Percentiles rank a stretch among this genome's conserved stretches.
Evolutionary conservation across 2,888 invertebrate genomes (phyloP).

Genomic region (Aphidoletes aphidimyza): DNA sequence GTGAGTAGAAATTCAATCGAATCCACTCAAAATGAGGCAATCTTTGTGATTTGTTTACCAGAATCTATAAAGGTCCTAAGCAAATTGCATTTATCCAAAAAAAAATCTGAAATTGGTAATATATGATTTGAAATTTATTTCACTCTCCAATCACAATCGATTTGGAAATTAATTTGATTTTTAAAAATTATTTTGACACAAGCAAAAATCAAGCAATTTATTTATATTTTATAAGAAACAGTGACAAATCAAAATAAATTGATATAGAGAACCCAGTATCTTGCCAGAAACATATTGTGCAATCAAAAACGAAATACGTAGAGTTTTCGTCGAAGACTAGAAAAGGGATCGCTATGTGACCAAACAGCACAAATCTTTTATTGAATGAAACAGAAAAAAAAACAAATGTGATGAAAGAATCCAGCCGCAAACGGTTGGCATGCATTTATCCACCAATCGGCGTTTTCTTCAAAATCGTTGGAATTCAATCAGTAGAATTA

Average conservation of each 20-base stretch:
- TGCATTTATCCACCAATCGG: neutral
- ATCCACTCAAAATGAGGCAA: too few relatives aligned
- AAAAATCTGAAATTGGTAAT: neutral
- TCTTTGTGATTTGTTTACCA: too few relatives aligned
- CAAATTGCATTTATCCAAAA: neutral
- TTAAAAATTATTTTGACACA: neutral
- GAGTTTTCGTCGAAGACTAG: neutral
- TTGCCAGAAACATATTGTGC: neutral
- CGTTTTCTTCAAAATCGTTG: constrained; percentile 1
- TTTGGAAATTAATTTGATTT: neutral
- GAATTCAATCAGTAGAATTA: neutral
- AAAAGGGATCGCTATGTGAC: neutral
- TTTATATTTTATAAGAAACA: neutral
- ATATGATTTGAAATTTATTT: constrained; percentile 1
- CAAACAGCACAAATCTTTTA: neutral
- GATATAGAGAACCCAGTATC: neutral
- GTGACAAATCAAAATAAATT: neutral
- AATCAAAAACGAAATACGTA: too few relatives aligned
- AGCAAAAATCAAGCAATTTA: neutral
- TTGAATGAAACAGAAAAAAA: too few relatives aligned
- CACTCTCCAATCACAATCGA: neutral
- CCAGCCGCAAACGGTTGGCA: too few relatives aligned
- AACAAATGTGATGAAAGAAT: constrained; percentile 13
- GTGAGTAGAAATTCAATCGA: too few relatives aligned
- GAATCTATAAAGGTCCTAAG: too few relatives aligned